These are phyloP conservation scores for Formica exsecta DNA, from an alignment of 1,140 invertebrate genomes.

Conservation along the genomic window DNA sequence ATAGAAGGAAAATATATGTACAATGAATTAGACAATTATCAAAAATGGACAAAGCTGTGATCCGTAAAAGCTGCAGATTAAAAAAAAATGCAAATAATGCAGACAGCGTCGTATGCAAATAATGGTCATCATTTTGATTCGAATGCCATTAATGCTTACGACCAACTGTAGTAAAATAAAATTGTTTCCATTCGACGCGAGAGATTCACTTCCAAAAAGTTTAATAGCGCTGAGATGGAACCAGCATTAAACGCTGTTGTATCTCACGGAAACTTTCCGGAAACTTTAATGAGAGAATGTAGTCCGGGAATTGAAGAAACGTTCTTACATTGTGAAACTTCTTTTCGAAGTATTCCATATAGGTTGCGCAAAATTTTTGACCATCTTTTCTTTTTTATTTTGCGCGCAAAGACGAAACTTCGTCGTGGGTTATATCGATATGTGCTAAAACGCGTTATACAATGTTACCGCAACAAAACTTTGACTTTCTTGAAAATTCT, in stretches of 20 bases:
- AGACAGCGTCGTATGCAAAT: neutral
- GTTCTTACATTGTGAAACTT: constrained; percentile 56
- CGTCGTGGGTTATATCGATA: constrained; percentile 46
- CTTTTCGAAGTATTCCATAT: constrained; percentile 34
- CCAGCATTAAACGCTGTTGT: constrained; percentile 52
- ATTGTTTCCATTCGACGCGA: constrained; percentile 32
- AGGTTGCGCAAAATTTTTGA: constrained; percentile 44
- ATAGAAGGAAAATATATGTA: neutral
- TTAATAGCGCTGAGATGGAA: constrained; percentile 38
- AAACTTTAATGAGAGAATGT: constrained; percentile 63
- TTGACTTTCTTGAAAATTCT: constrained; percentile 46
- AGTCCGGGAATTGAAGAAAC: constrained; percentile 61
- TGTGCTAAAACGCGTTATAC: constrained; percentile 35
- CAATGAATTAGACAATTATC: neutral
- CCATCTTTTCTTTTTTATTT: neutral
- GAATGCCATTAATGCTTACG: neutral
- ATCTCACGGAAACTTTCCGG: constrained; percentile 43
- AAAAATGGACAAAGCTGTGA: neutral
- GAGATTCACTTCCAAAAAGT: constrained; percentile 39
- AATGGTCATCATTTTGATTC: neutral
- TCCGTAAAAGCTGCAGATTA: neutral
- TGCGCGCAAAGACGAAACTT: constrained; percentile 24
- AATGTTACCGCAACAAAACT: constrained; percentile 40
- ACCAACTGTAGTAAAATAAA: constrained; percentile 35
- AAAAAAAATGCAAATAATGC: neutral